phyloP scores from a whole-genome alignment of 2,113 vertebrate genomes.

The Tylochromis polylepis region DNA sequence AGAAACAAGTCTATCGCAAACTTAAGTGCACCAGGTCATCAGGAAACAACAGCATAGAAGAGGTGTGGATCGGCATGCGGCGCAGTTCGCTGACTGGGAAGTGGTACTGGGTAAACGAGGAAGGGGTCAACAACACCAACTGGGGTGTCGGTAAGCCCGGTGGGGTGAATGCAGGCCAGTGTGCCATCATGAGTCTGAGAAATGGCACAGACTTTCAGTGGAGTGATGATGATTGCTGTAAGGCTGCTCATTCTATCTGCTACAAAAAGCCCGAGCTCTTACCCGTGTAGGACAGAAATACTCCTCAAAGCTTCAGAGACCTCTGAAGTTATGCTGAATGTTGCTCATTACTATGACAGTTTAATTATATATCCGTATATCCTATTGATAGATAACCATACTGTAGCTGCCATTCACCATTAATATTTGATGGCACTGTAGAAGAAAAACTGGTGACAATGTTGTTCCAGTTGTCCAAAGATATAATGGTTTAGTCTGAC shows the following conservation, averaged over 20 bases:
- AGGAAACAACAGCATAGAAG: accelerated
- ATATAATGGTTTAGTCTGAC: background rate
- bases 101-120: slow-evolving; percentile 63
- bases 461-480: background rate
- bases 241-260: slow-evolving; percentile 41
- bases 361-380: background rate
- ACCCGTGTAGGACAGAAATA: background rate
- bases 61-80: slow-evolving; percentile 66
- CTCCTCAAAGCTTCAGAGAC: background rate
- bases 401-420: background rate
- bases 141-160: slow-evolving; percentile 48
- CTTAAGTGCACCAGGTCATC: background rate
- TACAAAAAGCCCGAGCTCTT: background rate
- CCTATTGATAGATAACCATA: background rate
- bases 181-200: slow-evolving; percentile 28
- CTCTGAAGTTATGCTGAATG: background rate
- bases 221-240: slow-evolving; percentile 55
- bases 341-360: background rate
- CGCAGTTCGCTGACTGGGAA: slow-evolving; percentile 21
- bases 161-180: slow-evolving; percentile 1
- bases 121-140: background rate
- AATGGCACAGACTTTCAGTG: background rate
- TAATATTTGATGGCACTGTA: background rate
- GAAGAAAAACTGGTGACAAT: background rate
- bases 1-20: background rate